Percentiles rank a stretch among this genome's conserved stretches.
Conservation (phyloP, 2,888 invertebrate genomes). For the Tetramorium bicarinatum region DNA sequence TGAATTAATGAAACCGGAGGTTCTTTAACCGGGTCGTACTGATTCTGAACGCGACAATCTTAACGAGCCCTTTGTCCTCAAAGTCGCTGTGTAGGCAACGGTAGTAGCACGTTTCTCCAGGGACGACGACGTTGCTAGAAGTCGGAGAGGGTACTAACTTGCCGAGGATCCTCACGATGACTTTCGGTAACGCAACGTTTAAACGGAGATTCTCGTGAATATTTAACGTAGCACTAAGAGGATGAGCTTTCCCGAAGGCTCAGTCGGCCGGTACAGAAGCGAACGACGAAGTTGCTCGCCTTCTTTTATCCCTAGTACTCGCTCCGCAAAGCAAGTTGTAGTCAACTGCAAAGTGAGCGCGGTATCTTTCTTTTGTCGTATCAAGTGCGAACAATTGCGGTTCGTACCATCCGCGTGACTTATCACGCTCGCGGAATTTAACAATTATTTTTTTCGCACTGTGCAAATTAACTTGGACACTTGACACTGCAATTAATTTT, state of each 20-base stretch:
- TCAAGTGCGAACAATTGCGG: not conserved
- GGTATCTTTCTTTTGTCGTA: constrained; percentile 46
- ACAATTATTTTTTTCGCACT: not conserved
- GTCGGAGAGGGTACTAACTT: not conserved
- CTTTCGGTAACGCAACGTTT: constrained; percentile 70
- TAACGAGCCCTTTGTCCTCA: constrained; percentile 68
- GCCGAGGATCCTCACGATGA: constrained; percentile 29
- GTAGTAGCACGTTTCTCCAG: constrained; percentile 47
- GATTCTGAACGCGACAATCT: constrained; percentile 65
- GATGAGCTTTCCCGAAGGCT: constrained; percentile 72
- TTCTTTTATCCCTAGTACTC: constrained; percentile 29
- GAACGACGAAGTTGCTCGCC: constrained; percentile 47
- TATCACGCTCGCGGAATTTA: constrained; percentile 26
- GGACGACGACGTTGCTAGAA: constrained; percentile 49
- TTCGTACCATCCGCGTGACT: not conserved
- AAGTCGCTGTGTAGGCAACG: constrained; percentile 28
- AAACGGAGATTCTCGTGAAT: constrained; percentile 74
- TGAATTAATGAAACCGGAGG: constrained; percentile 56
- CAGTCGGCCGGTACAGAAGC: constrained; percentile 55
- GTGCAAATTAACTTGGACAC: not conserved
- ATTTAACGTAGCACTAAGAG: constrained; percentile 74
- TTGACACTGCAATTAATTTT: not conserved
- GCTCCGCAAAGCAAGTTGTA: constrained; percentile 50
- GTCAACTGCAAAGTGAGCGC: constrained; percentile 38
- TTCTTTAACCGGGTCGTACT: constrained; percentile 57